A percentile compares a stretch with the other conserved stretches of the same genome.
phyloP scores from a whole-genome alignment of 2,113 vertebrate species.

The Nestor notabilis region DNA sequence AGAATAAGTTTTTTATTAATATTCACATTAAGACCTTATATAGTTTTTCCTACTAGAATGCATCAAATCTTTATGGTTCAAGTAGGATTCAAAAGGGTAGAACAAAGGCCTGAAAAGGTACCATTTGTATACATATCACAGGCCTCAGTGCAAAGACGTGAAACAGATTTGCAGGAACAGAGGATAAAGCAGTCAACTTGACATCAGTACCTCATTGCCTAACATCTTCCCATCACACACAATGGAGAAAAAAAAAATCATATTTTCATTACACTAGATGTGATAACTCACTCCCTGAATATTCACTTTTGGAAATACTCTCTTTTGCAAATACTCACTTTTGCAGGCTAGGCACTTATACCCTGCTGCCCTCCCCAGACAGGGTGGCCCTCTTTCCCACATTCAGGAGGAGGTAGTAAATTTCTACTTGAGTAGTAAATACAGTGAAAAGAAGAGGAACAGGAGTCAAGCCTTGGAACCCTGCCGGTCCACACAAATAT shows the following conservation, averaged over 20 bases:
- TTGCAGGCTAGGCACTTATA: background rate
- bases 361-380: background rate
- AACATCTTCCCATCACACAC: background rate
- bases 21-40: background rate
- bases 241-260: background rate
- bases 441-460: background rate
- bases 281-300: background rate
- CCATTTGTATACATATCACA: background rate
- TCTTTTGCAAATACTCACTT: background rate
- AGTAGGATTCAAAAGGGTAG: background rate
- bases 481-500: background rate
- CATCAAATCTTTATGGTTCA: background rate
- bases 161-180: background rate
- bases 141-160: background rate
- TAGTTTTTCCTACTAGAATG: background rate
- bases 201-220: background rate
- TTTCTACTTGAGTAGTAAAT: background rate
- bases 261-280: background rate
- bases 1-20: background rate
- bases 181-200: background rate
- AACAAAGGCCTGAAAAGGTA: background rate
- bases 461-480: background rate
- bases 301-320: background rate
- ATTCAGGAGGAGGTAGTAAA: rapidly evolving
- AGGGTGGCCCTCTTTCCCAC: background rate